Base-by-base conservation (phyloP, 2,888 invertebrate species). In the Crossocerus cetratus region DNA sequence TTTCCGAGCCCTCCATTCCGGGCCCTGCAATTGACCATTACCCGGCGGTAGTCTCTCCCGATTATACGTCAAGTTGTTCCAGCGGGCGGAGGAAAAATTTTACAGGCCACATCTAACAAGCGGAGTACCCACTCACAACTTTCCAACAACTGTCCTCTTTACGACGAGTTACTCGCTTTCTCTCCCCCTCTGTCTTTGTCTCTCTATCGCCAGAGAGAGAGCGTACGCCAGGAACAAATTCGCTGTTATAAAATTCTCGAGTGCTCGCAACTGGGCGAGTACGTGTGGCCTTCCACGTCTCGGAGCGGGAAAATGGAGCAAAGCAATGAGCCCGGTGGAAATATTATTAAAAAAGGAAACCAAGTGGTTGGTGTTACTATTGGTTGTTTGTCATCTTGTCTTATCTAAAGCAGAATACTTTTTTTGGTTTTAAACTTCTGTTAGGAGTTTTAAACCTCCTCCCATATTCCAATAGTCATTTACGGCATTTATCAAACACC, bases 1-100 rank as follows among this genome's bases (percentile, higher is more conserved):
- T 69, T 72, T 74, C 49, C 22, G 20, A 62, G 42, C 53, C 53
- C 5, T 21, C 49, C 63, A 49, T 42, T 20, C 43, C 43, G 20
- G 5, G 49, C 60, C 64, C 64, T 20, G 60, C 67, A 14, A 44
- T 45, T 65, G 64, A 45, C 74, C 69, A 66, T 69, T 75, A 74
- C 64, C 60, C 45, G 43, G 8, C 3, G 54, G 55, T 42, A 32
- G 70, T 55, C 74, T 74, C 65, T 68, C 71, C 44, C 58, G 45
- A 8, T 18, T 55, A 49, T 32, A 21, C 59, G 16, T 44, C 58
- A 55, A 49, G 54, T 43, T 54, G 54, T 54, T 69, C 45, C 32
- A 56, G 65, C 63, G 62, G 20, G 18, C 42, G 32, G n/a, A 18
- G 32, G 49, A 65, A 44, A 66, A 55, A 69, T 62, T 44, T 23